Base-by-base conservation (phyloP, 2,888 invertebrate genomes). In the Spilosoma lubricipeda region DNA sequence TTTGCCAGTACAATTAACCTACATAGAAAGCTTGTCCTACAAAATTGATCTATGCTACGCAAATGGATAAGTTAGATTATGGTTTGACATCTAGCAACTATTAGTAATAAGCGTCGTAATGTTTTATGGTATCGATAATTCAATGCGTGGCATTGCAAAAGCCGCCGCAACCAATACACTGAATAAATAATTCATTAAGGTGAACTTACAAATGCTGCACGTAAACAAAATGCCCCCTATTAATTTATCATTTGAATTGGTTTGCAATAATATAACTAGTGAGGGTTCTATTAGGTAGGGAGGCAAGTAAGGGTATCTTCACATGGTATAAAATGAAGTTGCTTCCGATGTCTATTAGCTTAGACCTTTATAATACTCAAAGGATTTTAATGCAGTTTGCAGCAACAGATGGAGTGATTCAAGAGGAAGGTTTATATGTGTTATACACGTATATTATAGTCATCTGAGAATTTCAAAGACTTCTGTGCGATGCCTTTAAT, bases 111-210 rank as follows among this genome's bases (percentile, higher is more conserved):
- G 70, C 79, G 80, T 72, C 68, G 77, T 83, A 80, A 82, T 84
- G 78, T 82, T 82, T 82, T 82, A 85, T 80, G 76, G 80, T 82
- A 84, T 81, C 80, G 77, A 87, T 85, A 84, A 83, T 83, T 83
- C 75, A 83, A 82, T 77, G 75, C 74, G 79, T 79, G 78, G 71
- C 77, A 86, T 81, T 78, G 80, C 81, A 84, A 82, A 82, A 85
- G 85, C 85, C 73, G 80, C 82, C 82, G 79, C 79, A 81, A 74
- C 78, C 76, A 79, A 77, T 80, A 82, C 75, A 78, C 71, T 75
- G 77, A 77, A 84, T 85, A 80, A 86, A 85, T 86, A 84, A 86
- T 87, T 86, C 82, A 85, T 84, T 78, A 78, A 52, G 68, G 69
- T 77, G 75, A 67, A 80, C 76, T 75, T 78, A 73, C 77, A 78